A percentile compares a stretch with the other conserved stretches of the same genome.
Evolutionary conservation across 2,113 vertebrate species (phyloP).

Genomic region (Dinomys branickii): DNA sequence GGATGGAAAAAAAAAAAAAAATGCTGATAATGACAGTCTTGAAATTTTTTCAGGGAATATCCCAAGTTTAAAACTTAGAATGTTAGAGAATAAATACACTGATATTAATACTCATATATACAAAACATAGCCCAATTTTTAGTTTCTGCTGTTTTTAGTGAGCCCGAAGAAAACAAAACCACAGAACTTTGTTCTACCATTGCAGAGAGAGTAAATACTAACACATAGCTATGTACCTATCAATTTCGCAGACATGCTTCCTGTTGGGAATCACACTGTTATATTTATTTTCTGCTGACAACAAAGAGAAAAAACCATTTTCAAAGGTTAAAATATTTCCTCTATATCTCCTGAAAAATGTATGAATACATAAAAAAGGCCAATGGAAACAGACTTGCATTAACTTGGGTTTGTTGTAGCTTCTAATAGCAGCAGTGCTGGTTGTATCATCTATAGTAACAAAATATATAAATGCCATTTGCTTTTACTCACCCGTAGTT

Average conservation of each 20-base stretch:
- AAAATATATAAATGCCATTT: neutral
- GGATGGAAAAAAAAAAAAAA: neutral
- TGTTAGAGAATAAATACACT: neutral
- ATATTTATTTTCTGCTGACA: slow-evolving; percentile 33
- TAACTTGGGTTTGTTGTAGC: neutral
- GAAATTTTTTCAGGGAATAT: neutral
- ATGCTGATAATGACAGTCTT: neutral
- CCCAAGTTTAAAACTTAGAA: neutral
- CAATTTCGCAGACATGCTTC: neutral
- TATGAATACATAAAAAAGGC: neutral
- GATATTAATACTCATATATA: neutral
- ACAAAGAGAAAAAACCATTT: neutral
- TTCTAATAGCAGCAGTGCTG: neutral
- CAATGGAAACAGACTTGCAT: neutral
- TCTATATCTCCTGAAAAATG: neutral
- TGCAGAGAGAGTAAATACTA: neutral
- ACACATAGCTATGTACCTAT: neutral
- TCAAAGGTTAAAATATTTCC: slow-evolving; percentile 15
- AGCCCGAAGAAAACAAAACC: neutral
- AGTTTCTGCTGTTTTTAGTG: neutral
- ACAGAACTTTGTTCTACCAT: neutral
- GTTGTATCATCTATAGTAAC: neutral
- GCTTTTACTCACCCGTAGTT: slow-evolving; percentile 93
- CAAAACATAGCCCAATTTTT: neutral
- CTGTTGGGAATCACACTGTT: neutral